These are phyloP conservation scores for Danaus melanippus DNA, from an alignment of 1,140 invertebrate genomes.

Conservation along the genomic window DNA sequence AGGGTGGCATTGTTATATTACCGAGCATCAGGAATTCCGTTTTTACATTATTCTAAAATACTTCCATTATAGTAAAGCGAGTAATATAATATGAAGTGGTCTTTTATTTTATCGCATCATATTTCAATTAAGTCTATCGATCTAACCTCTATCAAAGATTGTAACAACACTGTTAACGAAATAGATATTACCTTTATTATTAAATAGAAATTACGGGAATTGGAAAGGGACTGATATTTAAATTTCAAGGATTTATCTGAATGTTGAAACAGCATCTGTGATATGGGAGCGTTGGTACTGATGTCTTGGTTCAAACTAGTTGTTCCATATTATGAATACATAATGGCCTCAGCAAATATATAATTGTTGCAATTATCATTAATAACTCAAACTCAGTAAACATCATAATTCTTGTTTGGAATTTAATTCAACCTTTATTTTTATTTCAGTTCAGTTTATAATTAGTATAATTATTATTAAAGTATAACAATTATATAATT, in stretches of 20 bases:
- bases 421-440: too few relatives aligned
- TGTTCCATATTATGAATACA: background rate
- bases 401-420: too few relatives aligned
- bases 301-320: constrained; percentile 15
- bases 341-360: too few relatives aligned
- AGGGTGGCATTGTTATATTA: constrained; percentile 10
- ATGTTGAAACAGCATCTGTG: constrained; percentile 22
- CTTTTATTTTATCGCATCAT: constrained; percentile 1
- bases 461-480: too few relatives aligned
- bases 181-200: constrained; percentile 10
- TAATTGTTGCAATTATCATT: too few relatives aligned
- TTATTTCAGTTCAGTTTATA: too few relatives aligned
- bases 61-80: background rate
- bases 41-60: constrained; percentile 1
- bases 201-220: constrained; percentile 19
- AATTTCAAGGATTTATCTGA: constrained; percentile 30
- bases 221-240: constrained; percentile 35
- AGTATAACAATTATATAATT: too few relatives aligned
- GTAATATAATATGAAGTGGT: background rate
- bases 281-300: constrained; percentile 9
- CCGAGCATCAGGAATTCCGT: background rate
- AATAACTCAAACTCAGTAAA: too few relatives aligned
- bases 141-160: background rate
- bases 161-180: background rate
- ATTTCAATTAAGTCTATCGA: background rate